A percentile compares a stretch with the other conserved stretches of the same genome.
These are phyloP conservation scores for Aegotheles bennettii DNA, from an alignment of 2,113 vertebrate species.

Conservation along the genomic window DNA sequence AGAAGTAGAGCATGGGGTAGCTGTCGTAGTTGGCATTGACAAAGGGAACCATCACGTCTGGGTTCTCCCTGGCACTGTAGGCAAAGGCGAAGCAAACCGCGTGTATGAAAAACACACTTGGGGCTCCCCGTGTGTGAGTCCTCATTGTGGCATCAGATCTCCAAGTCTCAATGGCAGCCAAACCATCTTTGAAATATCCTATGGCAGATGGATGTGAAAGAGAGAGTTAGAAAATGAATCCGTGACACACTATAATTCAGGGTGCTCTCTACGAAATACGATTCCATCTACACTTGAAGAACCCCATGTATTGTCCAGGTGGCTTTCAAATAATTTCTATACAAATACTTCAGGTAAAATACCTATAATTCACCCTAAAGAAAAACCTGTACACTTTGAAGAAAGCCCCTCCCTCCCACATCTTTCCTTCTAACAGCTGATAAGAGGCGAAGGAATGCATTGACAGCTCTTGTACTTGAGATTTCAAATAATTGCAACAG, in stretches of 20 bases:
- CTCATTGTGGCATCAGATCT: slow-evolving; percentile 94
- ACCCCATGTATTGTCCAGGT: not conserved
- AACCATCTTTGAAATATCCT: slow-evolving; percentile 83
- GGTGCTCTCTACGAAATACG: not conserved
- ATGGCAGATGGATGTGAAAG: not conserved
- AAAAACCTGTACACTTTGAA: not conserved
- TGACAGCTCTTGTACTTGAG: not conserved
- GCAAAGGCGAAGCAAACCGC: slow-evolving; percentile 76
- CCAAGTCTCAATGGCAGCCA: slow-evolving; percentile 72
- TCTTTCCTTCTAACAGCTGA: not conserved
- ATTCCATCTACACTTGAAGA: not conserved
- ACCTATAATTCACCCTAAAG: not conserved
- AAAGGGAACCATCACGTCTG: slow-evolving; percentile 81
- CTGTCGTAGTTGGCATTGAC: slow-evolving; percentile 90
- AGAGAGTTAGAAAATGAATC: not conserved
- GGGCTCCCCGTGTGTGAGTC: slow-evolving; percentile 92
- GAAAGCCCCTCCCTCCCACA: not conserved
- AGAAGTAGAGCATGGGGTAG: slow-evolving; percentile 96
- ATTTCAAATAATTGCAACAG: not conserved
- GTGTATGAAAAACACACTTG: slow-evolving; percentile 95
- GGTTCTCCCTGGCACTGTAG: slow-evolving; percentile 64
- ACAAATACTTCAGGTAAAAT: not conserved
- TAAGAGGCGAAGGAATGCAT: not conserved
- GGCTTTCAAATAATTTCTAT: not conserved
- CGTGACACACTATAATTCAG: not conserved